phyloP scores from a whole-genome alignment of 2,113 vertebrate species.

The Lonchura striata region DNA sequence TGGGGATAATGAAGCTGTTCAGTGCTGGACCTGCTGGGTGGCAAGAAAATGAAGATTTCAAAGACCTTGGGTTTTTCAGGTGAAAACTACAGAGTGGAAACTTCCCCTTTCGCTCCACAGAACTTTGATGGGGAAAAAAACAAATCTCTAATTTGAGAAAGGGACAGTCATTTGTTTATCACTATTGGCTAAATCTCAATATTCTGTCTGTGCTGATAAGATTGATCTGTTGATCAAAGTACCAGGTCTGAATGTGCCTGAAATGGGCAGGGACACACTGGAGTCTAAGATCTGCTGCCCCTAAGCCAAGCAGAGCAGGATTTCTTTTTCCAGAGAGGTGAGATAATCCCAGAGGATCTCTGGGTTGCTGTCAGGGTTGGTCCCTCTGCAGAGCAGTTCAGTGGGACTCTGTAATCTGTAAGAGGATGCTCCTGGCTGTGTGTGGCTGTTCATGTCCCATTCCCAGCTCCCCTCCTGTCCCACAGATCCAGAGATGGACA shows the following conservation, averaged over 20 bases:
- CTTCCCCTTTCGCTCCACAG: not conserved
- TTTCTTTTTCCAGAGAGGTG: not conserved
- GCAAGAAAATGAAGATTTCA: not conserved
- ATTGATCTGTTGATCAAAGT: not conserved
- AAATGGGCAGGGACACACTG: not conserved
- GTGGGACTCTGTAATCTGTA: not conserved
- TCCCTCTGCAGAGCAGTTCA: not conserved
- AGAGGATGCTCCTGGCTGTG: not conserved
- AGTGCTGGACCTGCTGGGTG: not conserved
- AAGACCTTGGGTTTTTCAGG: not conserved
- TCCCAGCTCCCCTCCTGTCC: not conserved
- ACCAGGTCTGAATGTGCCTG: not conserved
- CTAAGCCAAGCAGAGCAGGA: not conserved
- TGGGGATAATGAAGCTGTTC: not conserved
- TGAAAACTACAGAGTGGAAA: not conserved
- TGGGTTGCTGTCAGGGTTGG: not conserved
- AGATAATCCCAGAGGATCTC: not conserved
- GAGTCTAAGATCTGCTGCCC: not conserved
- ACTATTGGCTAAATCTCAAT: not conserved
- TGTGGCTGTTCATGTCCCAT: not conserved
- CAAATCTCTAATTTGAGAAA: not conserved
- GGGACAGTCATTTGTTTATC: not conserved
- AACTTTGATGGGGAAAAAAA: not conserved
- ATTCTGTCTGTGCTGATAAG: not conserved
- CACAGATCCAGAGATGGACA: not conserved